These are phyloP conservation scores for Drosophila sturtevanti DNA, from an alignment of 1,140 invertebrate genomes.

Conservation along the genomic window DNA sequence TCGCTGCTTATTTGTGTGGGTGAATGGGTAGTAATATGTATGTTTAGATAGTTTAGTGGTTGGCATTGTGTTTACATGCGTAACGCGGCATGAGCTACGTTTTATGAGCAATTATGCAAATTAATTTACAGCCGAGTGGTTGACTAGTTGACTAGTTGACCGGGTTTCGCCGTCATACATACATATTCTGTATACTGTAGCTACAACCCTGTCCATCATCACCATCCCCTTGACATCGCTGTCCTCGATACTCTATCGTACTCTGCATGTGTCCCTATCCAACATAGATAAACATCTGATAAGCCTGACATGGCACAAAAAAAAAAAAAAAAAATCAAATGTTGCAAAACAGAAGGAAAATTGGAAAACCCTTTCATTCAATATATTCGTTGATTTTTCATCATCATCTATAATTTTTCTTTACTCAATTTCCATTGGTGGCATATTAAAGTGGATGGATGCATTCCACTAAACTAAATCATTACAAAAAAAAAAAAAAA, in stretches of 20 bases:
- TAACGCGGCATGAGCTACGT: constrained; percentile 64
- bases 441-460: constrained; percentile 13
- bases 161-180: constrained; percentile 47
- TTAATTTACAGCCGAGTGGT: constrained; percentile 65
- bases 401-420: constrained; percentile 6
- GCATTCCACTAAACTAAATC: constrained; percentile 36
- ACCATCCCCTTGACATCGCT: neutral
- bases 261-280: too few relatives aligned
- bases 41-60: constrained; percentile 36
- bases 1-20: neutral
- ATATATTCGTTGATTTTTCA: too few relatives aligned
- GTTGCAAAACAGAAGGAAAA: too few relatives aligned
- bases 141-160: constrained; percentile 48
- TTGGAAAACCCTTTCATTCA: too few relatives aligned
- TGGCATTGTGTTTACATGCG: constrained; percentile 48
- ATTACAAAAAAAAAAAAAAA: neutral
- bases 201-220: neutral
- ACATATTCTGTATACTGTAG: constrained; percentile 11
- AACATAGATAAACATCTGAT: too few relatives aligned
- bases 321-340: too few relatives aligned
- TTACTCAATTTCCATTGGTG: constrained; percentile 23
- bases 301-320: too few relatives aligned
- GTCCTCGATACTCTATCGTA: neutral
- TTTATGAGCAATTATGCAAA: constrained; percentile 80
- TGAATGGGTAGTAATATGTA: constrained; percentile 18